Evolutionary conservation across 1,140 invertebrate genomes (phyloP).

Genomic region (Aphelinus certus): DNA sequence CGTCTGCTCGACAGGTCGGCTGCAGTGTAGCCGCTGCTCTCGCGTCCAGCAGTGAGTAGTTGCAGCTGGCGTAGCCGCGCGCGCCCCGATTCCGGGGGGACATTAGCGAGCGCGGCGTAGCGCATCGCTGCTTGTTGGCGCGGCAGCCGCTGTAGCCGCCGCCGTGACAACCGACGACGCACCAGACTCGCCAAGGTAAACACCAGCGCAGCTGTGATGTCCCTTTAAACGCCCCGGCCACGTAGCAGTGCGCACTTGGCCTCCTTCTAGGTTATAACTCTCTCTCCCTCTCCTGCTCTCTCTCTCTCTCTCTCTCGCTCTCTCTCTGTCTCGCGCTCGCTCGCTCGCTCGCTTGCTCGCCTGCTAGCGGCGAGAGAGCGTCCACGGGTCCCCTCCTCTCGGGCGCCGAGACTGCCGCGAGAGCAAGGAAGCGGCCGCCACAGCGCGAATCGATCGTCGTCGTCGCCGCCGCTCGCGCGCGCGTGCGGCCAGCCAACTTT

Average conservation of each 20-base stretch:
- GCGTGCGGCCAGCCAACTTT: not conserved
- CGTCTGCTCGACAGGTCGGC: not conserved
- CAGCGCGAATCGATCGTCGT: slow-evolving; percentile 32
- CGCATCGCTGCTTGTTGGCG: not conserved
- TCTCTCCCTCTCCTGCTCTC: not conserved
- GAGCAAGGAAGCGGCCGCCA: slow-evolving; percentile 5
- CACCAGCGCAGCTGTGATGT: no score
- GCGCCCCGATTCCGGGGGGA: not conserved
- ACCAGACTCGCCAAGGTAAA: no score
- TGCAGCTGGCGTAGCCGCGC: not conserved
- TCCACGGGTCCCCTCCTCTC: no score
- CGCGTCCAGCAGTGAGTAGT: not conserved
- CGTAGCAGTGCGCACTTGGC: no score
- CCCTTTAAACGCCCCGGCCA: no score
- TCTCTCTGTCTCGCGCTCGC: not conserved
- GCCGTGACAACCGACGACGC: not conserved
- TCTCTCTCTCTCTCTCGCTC: not conserved
- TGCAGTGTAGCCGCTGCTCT: not conserved
- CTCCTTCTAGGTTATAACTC: slow-evolving; percentile 17
- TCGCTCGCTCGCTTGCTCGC: not conserved
- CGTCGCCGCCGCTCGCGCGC: no score
- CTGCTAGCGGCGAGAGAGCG: not conserved
- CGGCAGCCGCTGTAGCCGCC: not conserved
- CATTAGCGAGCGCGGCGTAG: no score
- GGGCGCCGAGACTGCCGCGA: not conserved